Base-by-base conservation (phyloP, 2,888 invertebrate species). In the Troilus luridus region DNA sequence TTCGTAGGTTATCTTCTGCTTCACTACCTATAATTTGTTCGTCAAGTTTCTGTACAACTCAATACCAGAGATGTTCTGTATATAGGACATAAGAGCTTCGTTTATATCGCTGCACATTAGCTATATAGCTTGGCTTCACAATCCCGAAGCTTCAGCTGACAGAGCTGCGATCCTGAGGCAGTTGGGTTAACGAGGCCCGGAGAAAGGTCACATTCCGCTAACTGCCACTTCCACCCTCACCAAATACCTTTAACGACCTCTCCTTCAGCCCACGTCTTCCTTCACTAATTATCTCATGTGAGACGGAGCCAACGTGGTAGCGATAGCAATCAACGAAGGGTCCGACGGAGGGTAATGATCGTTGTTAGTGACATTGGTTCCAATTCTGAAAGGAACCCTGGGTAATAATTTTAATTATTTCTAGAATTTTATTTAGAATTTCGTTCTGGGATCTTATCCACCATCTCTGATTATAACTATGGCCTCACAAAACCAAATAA, bases 131-230 rank as follows among this genome's bases (percentile, higher is more conserved):
- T 0, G 21, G 21, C 21, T 1, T 21, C 6, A 62, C 62, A 62
- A 62, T n/a, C 2, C 12, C 14, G 21, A 21, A 41, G 72, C 17
- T 41, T 19, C 17, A 11, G 7, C 19, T 17, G 72, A 17, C 27
- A 77, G 41, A 14, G 12, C 12, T 7, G 17, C 9, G 7, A 2
- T 41, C 27, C 12, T 7, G 10, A n/a, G 10, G n/a, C 11, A 9
- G 64, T n/a, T 67, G 17, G 27, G 27, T 17, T 77, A 77, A 77
- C 72, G 72, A 77, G 72, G 17, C 10, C 72, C 17, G 17, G 8
- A 41, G 72, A 77, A 77, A 77, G 72, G 72, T 14, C 27, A 77
- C 72, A 77, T 77, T 27, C 72, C 72, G 8, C 72, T 77, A 77
- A 77, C 72, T 77, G 17, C 72, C 72, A 19, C 17, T 27, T 77